phyloP scores from a whole-genome alignment of 2,797 vertebrate genomes.

The Sparus aurata region DNA sequence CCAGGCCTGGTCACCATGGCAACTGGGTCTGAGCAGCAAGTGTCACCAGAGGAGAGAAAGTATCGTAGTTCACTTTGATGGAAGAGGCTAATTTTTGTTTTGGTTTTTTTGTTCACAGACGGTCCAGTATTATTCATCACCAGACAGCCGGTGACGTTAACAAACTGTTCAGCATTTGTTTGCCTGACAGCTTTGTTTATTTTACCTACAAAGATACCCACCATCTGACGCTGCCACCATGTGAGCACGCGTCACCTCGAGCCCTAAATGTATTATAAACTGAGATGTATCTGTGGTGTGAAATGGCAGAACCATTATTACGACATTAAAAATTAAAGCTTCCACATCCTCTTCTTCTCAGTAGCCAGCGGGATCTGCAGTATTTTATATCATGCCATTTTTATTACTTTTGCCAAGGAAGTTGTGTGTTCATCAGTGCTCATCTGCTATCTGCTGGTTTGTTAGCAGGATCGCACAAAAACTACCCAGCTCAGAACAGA shows the following conservation, averaged over 20 bases:
- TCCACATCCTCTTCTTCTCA: conserved; percentile 16
- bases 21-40: conserved; percentile 67
- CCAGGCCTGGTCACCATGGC: conserved; percentile 73
- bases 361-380: conserved; percentile 24
- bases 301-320: conserved; percentile 55
- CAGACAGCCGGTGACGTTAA: conserved; percentile 21
- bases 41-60: conserved; percentile 63
- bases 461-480: no score
- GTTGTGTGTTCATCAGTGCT: no score
- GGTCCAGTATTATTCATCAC: conserved; percentile 30
- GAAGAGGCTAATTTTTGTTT: conserved; percentile 26
- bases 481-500: no score
- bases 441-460: no score
- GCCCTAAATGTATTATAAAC: conserved; percentile 45
- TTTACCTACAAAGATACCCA: conserved; percentile 17
- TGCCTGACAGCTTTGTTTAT: conserved; percentile 8
- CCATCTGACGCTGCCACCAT: not conserved
- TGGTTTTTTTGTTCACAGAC: conserved; percentile 39
- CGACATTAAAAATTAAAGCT: conserved; percentile 58
- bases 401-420: conserved; percentile 2
- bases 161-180: conserved; percentile 16
- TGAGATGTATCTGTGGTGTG: conserved; percentile 31
- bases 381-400: conserved; percentile 25
- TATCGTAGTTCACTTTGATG: conserved; percentile 53
- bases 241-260: not conserved